Evolutionary conservation across 2,888 invertebrate genomes (phyloP).

Genomic region (Opisthograptis luteolata): DNA sequence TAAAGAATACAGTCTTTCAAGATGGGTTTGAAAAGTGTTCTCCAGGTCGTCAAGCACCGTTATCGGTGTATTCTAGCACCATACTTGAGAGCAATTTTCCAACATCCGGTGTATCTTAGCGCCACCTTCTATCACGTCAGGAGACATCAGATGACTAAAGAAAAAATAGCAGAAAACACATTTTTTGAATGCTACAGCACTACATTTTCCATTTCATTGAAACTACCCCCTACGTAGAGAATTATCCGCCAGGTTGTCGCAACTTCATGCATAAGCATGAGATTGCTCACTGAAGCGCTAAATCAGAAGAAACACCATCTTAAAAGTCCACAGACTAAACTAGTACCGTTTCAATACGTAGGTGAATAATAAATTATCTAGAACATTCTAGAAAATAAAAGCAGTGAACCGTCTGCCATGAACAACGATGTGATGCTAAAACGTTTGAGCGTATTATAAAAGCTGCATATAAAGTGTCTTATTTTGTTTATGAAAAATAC

Average conservation of each 20-base stretch:
- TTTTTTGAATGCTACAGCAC: too few relatives aligned
- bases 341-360: slow-evolving; percentile 7
- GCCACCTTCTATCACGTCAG: too few relatives aligned
- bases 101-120: too few relatives aligned
- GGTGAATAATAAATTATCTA: slow-evolving; percentile 23
- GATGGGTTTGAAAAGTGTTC: too few relatives aligned
- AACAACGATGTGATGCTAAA: slow-evolving; percentile 55
- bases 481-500: slow-evolving; percentile 47
- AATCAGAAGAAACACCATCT: slow-evolving; percentile 17
- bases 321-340: slow-evolving; percentile 12
- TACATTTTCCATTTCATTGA: too few relatives aligned
- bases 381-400: slow-evolving; percentile 47
- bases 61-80: too few relatives aligned
- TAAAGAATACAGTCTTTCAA: too few relatives aligned
- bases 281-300: slow-evolving; percentile 7
- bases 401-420: slow-evolving; percentile 42
- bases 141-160: too few relatives aligned
- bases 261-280: slow-evolving; percentile 24
- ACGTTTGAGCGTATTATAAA: slow-evolving; percentile 51
- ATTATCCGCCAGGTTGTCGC: slow-evolving; percentile 11
- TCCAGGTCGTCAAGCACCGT: too few relatives aligned
- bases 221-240: slow-evolving; percentile 1
- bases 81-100: too few relatives aligned
- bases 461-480: slow-evolving; percentile 63
- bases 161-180: too few relatives aligned